Evolutionary conservation across 2,797 vertebrate species (phyloP), one percentile per base, ranked within the genome.

Genomic region (Sebastiscus albofasciatus): DNA sequence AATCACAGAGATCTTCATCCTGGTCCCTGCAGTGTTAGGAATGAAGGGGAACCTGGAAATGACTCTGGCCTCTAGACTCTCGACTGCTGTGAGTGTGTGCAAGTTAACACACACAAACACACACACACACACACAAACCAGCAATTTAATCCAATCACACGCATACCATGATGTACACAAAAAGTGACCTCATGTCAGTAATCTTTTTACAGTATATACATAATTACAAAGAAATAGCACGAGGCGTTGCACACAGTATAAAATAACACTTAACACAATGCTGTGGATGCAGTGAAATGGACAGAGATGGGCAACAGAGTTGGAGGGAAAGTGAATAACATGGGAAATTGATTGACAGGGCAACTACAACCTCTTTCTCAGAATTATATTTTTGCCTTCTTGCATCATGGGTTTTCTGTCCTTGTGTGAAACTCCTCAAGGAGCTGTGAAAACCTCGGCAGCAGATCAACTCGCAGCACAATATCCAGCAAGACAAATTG

Each of bases 31-130:
- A 20, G 95, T 99, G 52, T 96, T 99, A 85, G 98, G 98, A 62
- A 97, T 99, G 90, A 99, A 99, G 93, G 98, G 98, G 52, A 99
- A 99, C 85, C 96, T 99, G 91, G 98, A 99, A 95, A 99, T 99
- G 98, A 99, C 98, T 7, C 90, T 99, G 91, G 98, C 98, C 64
- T 98, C 98, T 12, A 96, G 98, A 83, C 95, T 99, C 3, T 99
- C 98, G 6, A 99, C 98, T 39, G 97, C 97, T 80, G 98, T 99
- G 91, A 98, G 97, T 94, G 13, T 33, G 20, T 24, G 0, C 29
- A 64, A 5, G 7, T 27, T 11, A 33, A n/a, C 34, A 56, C 54
- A 62, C 69, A 55, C 54, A 33, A 26, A 55, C 54, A 33, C 34
- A 55, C 52, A 31, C 34, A 55, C 52, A 36, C 34, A 34, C 31